Conservation (phyloP, 2,888 invertebrate genomes). For the Melanargia galathea region DNA sequence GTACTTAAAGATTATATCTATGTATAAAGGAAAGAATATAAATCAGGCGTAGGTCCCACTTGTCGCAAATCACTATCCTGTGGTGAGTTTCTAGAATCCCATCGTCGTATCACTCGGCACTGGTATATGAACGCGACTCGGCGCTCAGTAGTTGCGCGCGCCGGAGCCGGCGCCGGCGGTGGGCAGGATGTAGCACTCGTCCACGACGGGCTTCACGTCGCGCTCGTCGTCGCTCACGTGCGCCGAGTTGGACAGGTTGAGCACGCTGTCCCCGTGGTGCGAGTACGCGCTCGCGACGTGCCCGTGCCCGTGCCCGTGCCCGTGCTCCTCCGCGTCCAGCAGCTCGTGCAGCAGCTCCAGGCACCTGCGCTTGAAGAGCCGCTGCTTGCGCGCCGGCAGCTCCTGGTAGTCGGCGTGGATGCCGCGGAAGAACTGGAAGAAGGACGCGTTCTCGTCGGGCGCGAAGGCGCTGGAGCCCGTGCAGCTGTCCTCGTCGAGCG, state of each 20-base stretch:
- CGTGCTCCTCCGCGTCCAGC: conserved; percentile 61
- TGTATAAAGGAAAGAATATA: too few relatives aligned
- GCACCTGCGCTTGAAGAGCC: conserved; percentile 66
- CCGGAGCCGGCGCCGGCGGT: too few relatives aligned
- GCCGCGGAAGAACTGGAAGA: conserved; percentile 73
- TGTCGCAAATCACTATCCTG: too few relatives aligned
- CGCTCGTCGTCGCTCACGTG: conserved; percentile 32
- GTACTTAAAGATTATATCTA: too few relatives aligned
- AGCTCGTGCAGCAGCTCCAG: conserved; percentile 61
- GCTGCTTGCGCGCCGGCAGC: conserved; percentile 55
- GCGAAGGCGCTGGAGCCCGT: conserved; percentile 56
- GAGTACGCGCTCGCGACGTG: too few relatives aligned
- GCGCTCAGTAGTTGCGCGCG: background rate
- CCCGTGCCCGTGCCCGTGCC: conserved; percentile 22
- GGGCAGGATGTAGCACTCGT: conserved; percentile 29
- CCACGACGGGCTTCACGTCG: conserved; percentile 31
- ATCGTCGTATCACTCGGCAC: too few relatives aligned
- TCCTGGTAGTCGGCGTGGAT: conserved; percentile 67
- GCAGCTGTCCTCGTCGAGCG: conserved; percentile 51
- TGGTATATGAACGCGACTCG: too few relatives aligned
- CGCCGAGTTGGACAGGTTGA: conserved; percentile 35
- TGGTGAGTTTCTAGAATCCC: too few relatives aligned
- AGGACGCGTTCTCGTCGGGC: conserved; percentile 66
- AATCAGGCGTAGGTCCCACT: too few relatives aligned
- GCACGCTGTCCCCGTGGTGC: conserved; percentile 32